Evolutionary conservation across 2,113 vertebrate genomes (phyloP), one percentile per base, ranked within the genome.

Genomic region (Agapornis roseicollis): DNA sequence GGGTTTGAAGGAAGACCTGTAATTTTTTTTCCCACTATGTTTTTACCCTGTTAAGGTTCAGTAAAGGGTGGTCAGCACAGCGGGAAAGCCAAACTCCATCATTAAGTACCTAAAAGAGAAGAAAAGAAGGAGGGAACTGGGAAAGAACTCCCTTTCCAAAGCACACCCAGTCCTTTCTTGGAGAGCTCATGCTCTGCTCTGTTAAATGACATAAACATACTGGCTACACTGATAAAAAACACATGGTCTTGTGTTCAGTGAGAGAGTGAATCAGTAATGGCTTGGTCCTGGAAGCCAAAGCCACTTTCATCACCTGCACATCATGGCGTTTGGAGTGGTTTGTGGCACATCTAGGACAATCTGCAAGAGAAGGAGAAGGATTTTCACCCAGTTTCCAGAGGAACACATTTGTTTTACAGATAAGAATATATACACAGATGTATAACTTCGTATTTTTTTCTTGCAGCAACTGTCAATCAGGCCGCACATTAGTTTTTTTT

Each of bases 391-490:
- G 41, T 64, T 86, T 83, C 76, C 47, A 93, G 47, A 44, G 33
- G 24, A 95, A 80, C 70, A 16, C 7, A 5, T 68, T 84, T 73
- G 15, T 79, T 90, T 78, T 20, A 42, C 29, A 66, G 31, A 7
- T 81, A 81, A 85, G 50, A 85, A 44, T 66, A 37, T 37, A 74
- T 69, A 72, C 8, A 41, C 6, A 52, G 17, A 80, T 64, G 14
- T 41, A 53, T 23, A 68, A 25, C 33, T 27, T 74, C 53, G 41
- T 37, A 42, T 58, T 66, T 72, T 28, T 55, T 74, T 89, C n/a
- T n/a, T 81, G 58, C 29, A 77, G 27, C 7, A 87, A 88, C 89
- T 95, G 72, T 95, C 92, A 78, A 28, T 92, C 95, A 69, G 50
- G 35, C 42, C 41, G 19, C 42, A 28, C 10, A 47, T 29, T 73